phyloP scores from a whole-genome alignment of 1,140 invertebrate genomes.

The Zaprionus kolodkinae region DNA sequence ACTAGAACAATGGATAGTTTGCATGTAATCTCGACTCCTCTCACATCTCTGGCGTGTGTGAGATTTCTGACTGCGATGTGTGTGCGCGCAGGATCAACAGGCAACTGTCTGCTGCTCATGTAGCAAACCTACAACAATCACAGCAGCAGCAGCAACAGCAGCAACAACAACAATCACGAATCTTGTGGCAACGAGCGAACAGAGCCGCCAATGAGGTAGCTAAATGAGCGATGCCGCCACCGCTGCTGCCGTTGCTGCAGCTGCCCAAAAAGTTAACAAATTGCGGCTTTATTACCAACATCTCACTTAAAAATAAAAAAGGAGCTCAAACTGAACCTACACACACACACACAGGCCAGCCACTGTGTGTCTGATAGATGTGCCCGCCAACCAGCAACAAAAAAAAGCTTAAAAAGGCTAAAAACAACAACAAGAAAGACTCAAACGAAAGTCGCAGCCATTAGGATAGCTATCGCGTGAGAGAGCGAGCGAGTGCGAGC shows the following conservation, averaged over 20 bases:
- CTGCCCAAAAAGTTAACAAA: slow-evolving; percentile 74
- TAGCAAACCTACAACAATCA: slow-evolving; percentile 17
- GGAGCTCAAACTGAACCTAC: slow-evolving; percentile 37
- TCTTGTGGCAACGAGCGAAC: slow-evolving; percentile 59
- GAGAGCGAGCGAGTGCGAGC: slow-evolving; percentile 43
- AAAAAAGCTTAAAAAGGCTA: neutral
- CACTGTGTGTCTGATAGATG: slow-evolving; percentile 65
- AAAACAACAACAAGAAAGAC: slow-evolving; percentile 30
- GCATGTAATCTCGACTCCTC: slow-evolving; percentile 65
- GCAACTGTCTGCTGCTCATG: slow-evolving; percentile 29
- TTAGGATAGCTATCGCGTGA: slow-evolving; percentile 83
- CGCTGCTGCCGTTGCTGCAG: slow-evolving; percentile 30
- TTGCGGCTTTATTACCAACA: slow-evolving; percentile 82
- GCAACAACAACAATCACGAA: slow-evolving; percentile 49
- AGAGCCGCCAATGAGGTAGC: slow-evolving; percentile 81
- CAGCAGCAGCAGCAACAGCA: slow-evolving; percentile 15
- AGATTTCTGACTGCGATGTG: slow-evolving; percentile 45
- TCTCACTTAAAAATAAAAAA: slow-evolving; percentile 71
- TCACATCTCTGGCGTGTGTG: slow-evolving; percentile 22
- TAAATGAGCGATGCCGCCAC: slow-evolving; percentile 60
- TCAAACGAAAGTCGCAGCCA: slow-evolving; percentile 78
- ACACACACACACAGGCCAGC: slow-evolving; percentile 8
- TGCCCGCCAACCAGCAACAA: slow-evolving; percentile 56
- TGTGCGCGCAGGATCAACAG: slow-evolving; percentile 52
- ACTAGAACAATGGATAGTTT: slow-evolving; percentile 77